Conservation (phyloP, 2,113 vertebrate genomes). For the Empidonax alnorum region DNA sequence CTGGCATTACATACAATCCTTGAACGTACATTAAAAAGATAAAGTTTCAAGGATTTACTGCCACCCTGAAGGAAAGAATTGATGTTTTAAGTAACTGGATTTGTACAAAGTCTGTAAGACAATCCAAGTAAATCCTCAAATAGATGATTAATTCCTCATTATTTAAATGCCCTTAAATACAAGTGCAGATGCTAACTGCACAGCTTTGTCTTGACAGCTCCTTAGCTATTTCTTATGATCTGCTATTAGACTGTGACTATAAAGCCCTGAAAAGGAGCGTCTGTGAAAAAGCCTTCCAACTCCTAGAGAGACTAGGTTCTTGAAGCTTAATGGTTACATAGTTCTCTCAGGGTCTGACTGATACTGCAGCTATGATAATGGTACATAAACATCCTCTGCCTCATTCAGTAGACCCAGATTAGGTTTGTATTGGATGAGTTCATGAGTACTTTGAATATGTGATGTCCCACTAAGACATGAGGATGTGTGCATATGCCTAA, state of each 20-base stretch:
- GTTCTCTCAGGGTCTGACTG: not conserved
- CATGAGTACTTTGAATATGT: not conserved
- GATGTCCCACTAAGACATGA: not conserved
- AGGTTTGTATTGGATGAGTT: not conserved
- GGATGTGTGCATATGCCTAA: not conserved
- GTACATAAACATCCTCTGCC: not conserved
- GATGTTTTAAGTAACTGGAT: conserved; percentile 63
- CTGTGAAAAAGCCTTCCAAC: not conserved
- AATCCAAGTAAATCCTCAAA: conserved; percentile 62
- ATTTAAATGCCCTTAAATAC: conserved; percentile 52
- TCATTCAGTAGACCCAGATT: not conserved
- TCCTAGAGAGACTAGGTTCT: not conserved
- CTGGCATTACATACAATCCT: not conserved
- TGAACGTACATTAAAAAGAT: conserved; percentile 2
- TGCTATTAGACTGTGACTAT: not conserved
- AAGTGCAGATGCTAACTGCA: conserved; percentile 19
- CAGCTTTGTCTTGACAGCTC: conserved; percentile 22
- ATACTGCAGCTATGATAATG: not conserved
- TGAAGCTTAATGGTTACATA: not conserved
- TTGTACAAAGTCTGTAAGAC: conserved; percentile 50
- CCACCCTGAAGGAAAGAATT: conserved; percentile 23
- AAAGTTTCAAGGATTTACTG: conserved; percentile 57
- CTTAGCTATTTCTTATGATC: not conserved
- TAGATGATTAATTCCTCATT: conserved; percentile 60
- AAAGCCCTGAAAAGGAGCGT: not conserved